These are phyloP conservation scores for Dicrostonyx torquatus DNA, from an alignment of 2,797 vertebrate species.

Conservation along the genomic window DNA sequence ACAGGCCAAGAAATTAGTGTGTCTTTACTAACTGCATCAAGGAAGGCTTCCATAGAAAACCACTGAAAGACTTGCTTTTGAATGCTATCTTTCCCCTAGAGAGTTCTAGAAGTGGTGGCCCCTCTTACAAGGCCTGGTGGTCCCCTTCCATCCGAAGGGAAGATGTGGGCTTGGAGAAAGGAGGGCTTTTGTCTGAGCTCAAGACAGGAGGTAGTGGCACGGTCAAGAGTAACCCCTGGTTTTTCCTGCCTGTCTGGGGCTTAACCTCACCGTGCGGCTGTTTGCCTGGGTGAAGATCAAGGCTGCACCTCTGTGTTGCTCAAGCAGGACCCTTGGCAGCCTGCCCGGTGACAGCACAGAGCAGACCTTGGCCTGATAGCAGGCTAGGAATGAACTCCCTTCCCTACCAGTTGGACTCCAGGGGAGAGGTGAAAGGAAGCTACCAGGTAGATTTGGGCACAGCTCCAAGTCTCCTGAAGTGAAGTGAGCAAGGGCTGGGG, in stretches of 20 bases:
- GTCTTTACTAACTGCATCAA: neutral
- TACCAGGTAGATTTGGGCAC: neutral
- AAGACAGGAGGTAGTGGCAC: neutral
- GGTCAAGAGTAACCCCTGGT: neutral
- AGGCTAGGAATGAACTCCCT: neutral
- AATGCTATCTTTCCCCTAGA: neutral
- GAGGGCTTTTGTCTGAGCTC: neutral
- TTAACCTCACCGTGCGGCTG: neutral
- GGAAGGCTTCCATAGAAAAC: neutral
- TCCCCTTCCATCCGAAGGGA: neutral
- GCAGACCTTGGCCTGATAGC: neutral
- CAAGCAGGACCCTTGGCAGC: neutral
- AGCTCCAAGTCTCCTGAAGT: neutral
- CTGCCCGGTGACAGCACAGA: neutral
- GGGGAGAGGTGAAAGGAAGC: neutral
- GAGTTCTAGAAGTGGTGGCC: neutral
- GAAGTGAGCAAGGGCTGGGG: neutral
- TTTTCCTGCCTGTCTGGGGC: neutral
- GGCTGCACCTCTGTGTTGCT: neutral
- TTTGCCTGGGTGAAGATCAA: conserved; percentile 15
- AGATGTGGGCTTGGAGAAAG: neutral
- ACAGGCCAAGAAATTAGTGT: neutral
- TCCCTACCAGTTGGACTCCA: neutral
- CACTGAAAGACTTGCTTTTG: neutral
- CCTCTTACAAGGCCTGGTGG: too few species aligned